Conservation (phyloP, 2,888 invertebrate genomes). For the Pimpla rufipes region DNA sequence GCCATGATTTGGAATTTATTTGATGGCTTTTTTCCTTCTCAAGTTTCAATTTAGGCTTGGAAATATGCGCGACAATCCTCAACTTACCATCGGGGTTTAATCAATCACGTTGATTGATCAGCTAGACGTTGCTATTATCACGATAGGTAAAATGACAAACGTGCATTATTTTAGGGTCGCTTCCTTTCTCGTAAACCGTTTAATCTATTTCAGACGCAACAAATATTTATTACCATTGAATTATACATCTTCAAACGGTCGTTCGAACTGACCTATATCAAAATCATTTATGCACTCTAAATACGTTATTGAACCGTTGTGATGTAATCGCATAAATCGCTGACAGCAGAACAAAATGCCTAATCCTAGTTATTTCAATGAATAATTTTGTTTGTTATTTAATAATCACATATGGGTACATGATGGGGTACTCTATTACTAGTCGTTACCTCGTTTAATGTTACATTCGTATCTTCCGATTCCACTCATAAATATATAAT, state of each 20-base stretch:
- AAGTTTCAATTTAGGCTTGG: too few relatives aligned
- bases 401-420: slow-evolving; percentile 38
- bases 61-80: too few relatives aligned
- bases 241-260: slow-evolving; percentile 26
- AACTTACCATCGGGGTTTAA: too few relatives aligned
- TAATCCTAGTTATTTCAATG: neutral
- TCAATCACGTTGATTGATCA: too few relatives aligned
- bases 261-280: slow-evolving; percentile 29
- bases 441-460: slow-evolving; percentile 5
- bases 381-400: slow-evolving; percentile 26
- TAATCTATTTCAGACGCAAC: neutral
- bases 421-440: slow-evolving; percentile 28
- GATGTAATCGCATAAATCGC: slow-evolving; percentile 4
- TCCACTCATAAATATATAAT: slow-evolving; percentile 20
- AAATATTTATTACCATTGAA: slow-evolving; percentile 31
- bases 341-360: slow-evolving; percentile 6
- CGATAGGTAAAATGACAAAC: too few relatives aligned
- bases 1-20: too few relatives aligned
- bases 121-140: too few relatives aligned
- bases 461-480: slow-evolving; percentile 1
- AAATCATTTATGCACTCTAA: slow-evolving; percentile 36
- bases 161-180: neutral
- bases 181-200: neutral
- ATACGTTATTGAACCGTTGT: slow-evolving; percentile 25
- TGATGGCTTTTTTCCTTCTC: too few relatives aligned